Evolutionary conservation across 2,888 invertebrate genomes (phyloP).

Genomic region (Crossocerus cetratus): DNA sequence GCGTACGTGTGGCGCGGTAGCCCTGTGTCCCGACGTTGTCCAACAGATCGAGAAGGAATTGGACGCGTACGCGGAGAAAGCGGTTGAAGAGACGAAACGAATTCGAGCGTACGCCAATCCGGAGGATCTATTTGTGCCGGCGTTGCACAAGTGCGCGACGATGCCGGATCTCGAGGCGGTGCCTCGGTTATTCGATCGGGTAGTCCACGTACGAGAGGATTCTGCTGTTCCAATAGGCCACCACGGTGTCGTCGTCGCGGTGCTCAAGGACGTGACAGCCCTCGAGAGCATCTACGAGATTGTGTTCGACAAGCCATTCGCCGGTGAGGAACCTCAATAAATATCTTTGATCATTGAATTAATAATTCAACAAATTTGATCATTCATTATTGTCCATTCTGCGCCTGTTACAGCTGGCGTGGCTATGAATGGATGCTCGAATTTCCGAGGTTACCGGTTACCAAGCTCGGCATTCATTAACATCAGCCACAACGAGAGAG

Average conservation of each 20-base stretch:
- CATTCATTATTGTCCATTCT: too few relatives aligned
- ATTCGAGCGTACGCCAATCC: slow-evolving; percentile 89
- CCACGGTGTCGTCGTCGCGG: slow-evolving; percentile 90
- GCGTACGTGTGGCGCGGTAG: slow-evolving; percentile 84
- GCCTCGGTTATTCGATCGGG: slow-evolving; percentile 88
- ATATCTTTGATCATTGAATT: too few relatives aligned
- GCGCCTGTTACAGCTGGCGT: slow-evolving; percentile 81
- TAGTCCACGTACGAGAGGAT: slow-evolving; percentile 87
- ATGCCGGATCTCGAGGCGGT: slow-evolving; percentile 84
- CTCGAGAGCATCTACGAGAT: slow-evolving; percentile 85
- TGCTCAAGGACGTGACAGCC: slow-evolving; percentile 79
- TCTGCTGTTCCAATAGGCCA: slow-evolving; percentile 89
- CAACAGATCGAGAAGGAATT: slow-evolving; percentile 79
- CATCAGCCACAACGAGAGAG: slow-evolving; percentile 79
- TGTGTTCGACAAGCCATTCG: slow-evolving; percentile 88
- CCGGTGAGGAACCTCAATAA: slow-evolving; percentile 62
- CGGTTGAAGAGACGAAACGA: slow-evolving; percentile 75
- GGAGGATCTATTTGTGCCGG: slow-evolving; percentile 84
- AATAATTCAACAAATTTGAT: too few relatives aligned
- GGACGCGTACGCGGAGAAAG: slow-evolving; percentile 64
- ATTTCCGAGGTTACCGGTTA: slow-evolving; percentile 79
- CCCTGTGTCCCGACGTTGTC: slow-evolving; percentile 84
- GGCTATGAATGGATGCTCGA: slow-evolving; percentile 76
- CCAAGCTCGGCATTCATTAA: slow-evolving; percentile 80
- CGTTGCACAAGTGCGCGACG: slow-evolving; percentile 78